Conservation (phyloP, 2,797 vertebrate species). For the Poecilia wingei region DNA sequence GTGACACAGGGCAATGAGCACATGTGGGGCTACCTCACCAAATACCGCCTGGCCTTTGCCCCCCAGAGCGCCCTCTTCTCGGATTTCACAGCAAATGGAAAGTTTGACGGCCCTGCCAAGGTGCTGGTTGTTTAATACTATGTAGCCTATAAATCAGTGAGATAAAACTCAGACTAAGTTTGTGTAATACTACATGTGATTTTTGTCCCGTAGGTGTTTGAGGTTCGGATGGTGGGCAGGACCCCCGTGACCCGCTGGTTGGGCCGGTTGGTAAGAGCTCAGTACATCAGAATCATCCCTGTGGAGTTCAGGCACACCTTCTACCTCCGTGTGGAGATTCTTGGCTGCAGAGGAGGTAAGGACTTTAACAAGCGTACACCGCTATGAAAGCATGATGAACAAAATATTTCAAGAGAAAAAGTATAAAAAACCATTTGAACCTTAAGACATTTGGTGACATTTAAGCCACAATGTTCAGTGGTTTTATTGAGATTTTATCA, state of each 20-base stretch:
- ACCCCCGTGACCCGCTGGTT: slow-evolving; percentile 80
- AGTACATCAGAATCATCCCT: slow-evolving; percentile 82
- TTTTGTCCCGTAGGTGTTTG: slow-evolving; percentile 71
- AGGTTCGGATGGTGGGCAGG: slow-evolving; percentile 79
- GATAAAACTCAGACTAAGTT: background rate
- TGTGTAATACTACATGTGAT: background rate
- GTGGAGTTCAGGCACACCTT: slow-evolving; percentile 81
- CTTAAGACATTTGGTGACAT: background rate
- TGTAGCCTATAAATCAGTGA: too few species aligned
- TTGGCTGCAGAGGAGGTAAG: slow-evolving; percentile 83
- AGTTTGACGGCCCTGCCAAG: slow-evolving; percentile 60
- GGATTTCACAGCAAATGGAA: slow-evolving; percentile 73
- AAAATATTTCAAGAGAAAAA: background rate
- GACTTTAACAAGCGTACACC: background rate
- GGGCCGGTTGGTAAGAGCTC: slow-evolving; percentile 73
- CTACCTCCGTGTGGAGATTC: slow-evolving; percentile 82
- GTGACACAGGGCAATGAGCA: slow-evolving; percentile 82
- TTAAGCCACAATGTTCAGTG: background rate
- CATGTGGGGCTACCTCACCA: slow-evolving; percentile 79
- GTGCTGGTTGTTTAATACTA: slow-evolving; percentile 45
- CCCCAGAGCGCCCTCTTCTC: slow-evolving; percentile 71
- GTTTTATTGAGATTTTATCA: background rate
- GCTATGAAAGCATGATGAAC: background rate
- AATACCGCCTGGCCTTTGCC: slow-evolving; percentile 81
- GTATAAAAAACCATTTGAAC: background rate